Evolutionary conservation across 2,113 vertebrate genomes (phyloP).

Genomic region (Trochalopteron elliotii): DNA sequence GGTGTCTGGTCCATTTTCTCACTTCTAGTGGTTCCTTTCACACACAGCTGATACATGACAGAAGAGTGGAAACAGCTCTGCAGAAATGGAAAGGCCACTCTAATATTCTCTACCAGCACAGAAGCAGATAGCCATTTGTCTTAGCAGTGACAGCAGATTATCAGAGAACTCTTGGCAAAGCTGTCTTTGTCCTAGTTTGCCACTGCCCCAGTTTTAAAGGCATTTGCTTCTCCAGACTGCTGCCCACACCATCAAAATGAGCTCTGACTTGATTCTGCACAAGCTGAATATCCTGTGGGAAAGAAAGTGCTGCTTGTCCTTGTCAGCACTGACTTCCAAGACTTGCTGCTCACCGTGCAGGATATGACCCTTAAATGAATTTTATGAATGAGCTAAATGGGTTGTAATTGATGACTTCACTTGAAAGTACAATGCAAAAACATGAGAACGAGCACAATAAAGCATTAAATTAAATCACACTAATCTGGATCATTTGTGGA

Average conservation of each 20-base stretch:
- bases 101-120: not conserved
- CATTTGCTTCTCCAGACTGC: not conserved
- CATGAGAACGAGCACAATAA: not conserved
- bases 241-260: not conserved
- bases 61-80: not conserved
- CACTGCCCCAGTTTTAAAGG: not conserved
- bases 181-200: not conserved
- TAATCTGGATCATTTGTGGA: not conserved
- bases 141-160: not conserved
- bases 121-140: not conserved
- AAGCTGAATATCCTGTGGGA: not conserved
- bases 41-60: not conserved
- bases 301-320: not conserved
- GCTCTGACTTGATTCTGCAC: not conserved
- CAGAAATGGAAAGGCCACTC: not conserved
- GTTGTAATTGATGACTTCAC: conserved; percentile 33
- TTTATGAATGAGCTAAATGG: conserved; percentile 53
- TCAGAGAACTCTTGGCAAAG: not conserved
- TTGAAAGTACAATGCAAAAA: conserved; percentile 19
- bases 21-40: not conserved
- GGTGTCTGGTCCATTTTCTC: not conserved
- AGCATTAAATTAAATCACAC: conserved; percentile 24
- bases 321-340: not conserved
- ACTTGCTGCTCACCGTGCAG: not conserved
- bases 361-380: conserved; percentile 22